Evolutionary conservation across 92 coral and sea anemone species (phyloP).

Genomic region (Epizoanthus stellaris): DNA sequence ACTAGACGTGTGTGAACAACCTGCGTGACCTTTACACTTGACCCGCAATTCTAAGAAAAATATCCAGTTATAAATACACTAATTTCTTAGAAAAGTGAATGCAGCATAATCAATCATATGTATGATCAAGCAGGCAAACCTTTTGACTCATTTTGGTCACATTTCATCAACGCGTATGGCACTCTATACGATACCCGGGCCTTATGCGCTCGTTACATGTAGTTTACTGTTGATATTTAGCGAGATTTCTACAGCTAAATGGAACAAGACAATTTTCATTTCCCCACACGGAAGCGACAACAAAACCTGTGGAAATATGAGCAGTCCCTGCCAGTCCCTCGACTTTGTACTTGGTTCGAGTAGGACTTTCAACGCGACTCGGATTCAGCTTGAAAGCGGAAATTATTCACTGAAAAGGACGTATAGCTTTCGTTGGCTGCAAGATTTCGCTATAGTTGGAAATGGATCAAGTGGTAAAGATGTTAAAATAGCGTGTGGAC

Average conservation of each 20-base stretch:
- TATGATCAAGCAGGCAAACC: too few relatives aligned
- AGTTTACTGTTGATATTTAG: neutral
- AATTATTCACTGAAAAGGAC: conserved; percentile 61
- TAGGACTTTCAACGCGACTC: conserved; percentile 52
- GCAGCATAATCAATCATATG: too few relatives aligned
- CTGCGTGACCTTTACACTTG: too few relatives aligned
- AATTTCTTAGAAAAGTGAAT: too few relatives aligned
- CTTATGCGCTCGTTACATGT: too few relatives aligned
- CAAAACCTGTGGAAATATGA: conserved; percentile 26
- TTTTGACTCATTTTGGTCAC: too few relatives aligned
- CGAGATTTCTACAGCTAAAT: conserved; percentile 21
- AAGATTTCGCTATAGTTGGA: conserved; percentile 70
- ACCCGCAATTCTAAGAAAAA: too few relatives aligned
- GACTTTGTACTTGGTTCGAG: conserved; percentile 54
- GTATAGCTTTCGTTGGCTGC: conserved; percentile 49
- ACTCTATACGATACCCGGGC: too few relatives aligned
- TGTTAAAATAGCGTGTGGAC: conserved; percentile 50
- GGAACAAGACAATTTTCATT: conserved; percentile 50
- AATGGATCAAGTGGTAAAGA: conserved; percentile 45
- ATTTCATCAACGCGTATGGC: too few relatives aligned
- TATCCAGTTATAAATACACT: too few relatives aligned
- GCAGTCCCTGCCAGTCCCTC: conserved; percentile 63
- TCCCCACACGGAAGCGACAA: conserved; percentile 56
- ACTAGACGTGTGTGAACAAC: too few relatives aligned
- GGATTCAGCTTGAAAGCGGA: conserved; percentile 58